phyloP scores from a whole-genome alignment of 2,797 vertebrate genomes.

The Gallinago solitaria region DNA sequence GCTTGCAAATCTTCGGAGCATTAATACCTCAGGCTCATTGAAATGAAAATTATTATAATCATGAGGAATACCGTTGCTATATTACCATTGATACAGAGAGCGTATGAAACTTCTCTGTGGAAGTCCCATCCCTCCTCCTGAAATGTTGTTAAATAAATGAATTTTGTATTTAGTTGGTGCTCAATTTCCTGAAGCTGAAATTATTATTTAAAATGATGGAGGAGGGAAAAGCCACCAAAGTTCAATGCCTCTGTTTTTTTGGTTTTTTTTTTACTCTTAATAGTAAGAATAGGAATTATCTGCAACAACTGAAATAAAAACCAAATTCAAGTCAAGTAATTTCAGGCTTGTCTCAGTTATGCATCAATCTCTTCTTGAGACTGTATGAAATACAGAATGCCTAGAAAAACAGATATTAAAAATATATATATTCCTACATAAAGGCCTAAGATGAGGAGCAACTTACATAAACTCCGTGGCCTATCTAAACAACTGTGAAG shows the following conservation, averaged over 20 bases:
- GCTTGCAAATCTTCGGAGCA: not conserved
- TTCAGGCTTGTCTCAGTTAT: not conserved
- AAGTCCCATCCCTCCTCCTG: slow-evolving; percentile 16
- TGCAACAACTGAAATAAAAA: not conserved
- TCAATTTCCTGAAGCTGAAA: not conserved
- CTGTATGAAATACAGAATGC: not conserved
- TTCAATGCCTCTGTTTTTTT: not conserved
- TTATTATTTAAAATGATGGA: slow-evolving; percentile 25
- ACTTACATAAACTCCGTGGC: not conserved
- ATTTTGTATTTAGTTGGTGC: not conserved
- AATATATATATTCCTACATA: not conserved
- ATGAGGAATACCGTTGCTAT: not conserved
- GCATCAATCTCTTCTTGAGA: not conserved
- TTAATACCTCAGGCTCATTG: slow-evolving; percentile 8
- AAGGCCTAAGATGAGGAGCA: not conserved
- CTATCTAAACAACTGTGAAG: not conserved
- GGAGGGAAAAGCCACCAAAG: not conserved
- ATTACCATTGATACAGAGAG: not conserved
- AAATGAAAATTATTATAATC: slow-evolving; percentile 49
- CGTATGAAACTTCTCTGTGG: not conserved
- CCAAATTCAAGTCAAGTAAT: not conserved
- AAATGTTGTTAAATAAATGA: slow-evolving; percentile 36
- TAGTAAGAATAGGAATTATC: not conserved
- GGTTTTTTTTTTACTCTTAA: not conserved
- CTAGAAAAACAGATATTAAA: not conserved